Base-by-base conservation (phyloP, 2,113 vertebrate genomes). In the Elephantulus edwardii region DNA sequence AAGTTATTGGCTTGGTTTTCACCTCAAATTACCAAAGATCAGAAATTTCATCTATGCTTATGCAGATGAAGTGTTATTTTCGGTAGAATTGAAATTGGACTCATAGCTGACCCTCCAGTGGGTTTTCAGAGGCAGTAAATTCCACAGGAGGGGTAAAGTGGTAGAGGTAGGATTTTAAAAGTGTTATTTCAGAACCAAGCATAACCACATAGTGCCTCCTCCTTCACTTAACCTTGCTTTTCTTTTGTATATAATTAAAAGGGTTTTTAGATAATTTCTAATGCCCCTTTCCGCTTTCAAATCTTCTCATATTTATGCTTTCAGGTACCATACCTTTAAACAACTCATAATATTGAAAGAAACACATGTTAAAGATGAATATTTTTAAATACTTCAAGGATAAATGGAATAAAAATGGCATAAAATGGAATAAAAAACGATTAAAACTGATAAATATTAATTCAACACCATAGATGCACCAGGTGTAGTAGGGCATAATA, bases 401-500 rank as follows among this genome's bases (percentile, higher is more conserved):
- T 86, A 35, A 58, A 54, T n/a, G 58, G 75, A 35, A 44, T 85
- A 62, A 62, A 54, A 28, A 62, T 62, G 30, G 30, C 30, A 62
- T 3, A 62, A 50, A 50, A 50, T 50, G 48, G 48, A 50, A 50
- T 50, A 14, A 10, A 50, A 50, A 50, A 50, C 48, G 14, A 17
- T 71, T 83, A 42, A 87, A 78, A 24, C 54, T 83, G 82, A 86
- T 75, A 76, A 86, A 77, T 13, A 54, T 77, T 60, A 87, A 64
- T 52, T 91, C 38, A 87, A 38, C 54, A 64, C 38, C 74, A 30
- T 42, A 7, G 38, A 78, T 71, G 13, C 71, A 70, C 22, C 44
- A 50, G 12, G 35, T 76, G 22, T 33, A 83, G 19, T 77, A 74
- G 82, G 72, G 46, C 28, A 68, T 24, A 13, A 56, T 56, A 56